Base-by-base conservation (phyloP, 2,888 invertebrate genomes). In the Aporophyla lueneburgensis region DNA sequence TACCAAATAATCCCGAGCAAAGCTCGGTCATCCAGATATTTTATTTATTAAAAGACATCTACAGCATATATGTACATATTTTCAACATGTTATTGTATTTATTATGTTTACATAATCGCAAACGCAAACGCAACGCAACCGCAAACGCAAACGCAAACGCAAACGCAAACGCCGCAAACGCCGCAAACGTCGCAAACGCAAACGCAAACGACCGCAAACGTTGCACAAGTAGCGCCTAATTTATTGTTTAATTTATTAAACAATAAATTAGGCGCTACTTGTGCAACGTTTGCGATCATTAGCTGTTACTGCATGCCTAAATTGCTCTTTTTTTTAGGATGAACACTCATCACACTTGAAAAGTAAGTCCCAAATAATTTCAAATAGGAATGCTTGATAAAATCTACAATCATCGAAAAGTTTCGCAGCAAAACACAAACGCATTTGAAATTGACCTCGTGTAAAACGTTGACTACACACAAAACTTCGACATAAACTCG, bases 401-500 rank as follows among this genome's bases (percentile, higher is more conserved):
- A 27, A 27, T 24, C 19, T 2, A 12, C 12, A 65, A 14, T 66
- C 27, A 46, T 27, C 12, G 12, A 6, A 16, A 51, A 76, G 6
- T 6, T 58, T 21, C 16, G 12, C 16, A 51, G 3, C 1, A 21
- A 40, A n/a, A 10, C n/a, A 14, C 6, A 27, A 76, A 46, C 19
- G 24, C 9, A 16, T 40, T 43, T 3, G 0, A n/a, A 63, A 79
- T 63, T 24, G 12, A 79, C 12, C 56, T 53, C 40, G 16, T 58
- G 59, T 54, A 63, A 73, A 62, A 5, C 40, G 27, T 46, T 21
- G 43, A 71, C 3, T 21, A n/a, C 40, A n/a, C 16, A n/a, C 24
- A 61, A 46, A 63, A 61, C 14, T 27, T 27, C 24, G 40, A 43
- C 19, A 33, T 16, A n/a, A 69, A 71, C 6, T 70, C 71, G 68